Percentiles rank a stretch among this genome's conserved stretches.
These are phyloP conservation scores for Platichthys flesus DNA, from an alignment of 2,113 vertebrate genomes.

Conservation along the genomic window DNA sequence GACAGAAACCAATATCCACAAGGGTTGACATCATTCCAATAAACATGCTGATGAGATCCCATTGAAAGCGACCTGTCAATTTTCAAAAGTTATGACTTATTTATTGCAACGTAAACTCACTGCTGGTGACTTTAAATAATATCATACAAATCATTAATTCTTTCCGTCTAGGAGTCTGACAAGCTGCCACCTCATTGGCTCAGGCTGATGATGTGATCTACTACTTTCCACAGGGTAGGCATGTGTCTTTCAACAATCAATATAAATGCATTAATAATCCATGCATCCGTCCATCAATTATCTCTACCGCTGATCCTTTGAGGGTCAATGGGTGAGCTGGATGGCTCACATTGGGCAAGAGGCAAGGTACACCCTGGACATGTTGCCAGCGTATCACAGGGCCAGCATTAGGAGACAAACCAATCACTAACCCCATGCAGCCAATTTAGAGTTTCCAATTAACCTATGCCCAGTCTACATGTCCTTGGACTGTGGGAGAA, in stretches of 20 bases:
- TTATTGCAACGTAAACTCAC: slow-evolving; percentile 32
- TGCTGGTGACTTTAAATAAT: slow-evolving; percentile 45
- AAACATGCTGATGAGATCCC: slow-evolving; percentile 46
- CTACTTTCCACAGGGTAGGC: slow-evolving; percentile 25
- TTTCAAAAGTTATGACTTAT: slow-evolving; percentile 12
- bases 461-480: too few species aligned
- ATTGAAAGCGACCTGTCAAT: slow-evolving; percentile 19
- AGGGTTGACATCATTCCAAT: slow-evolving; percentile 56
- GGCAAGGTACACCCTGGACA: too few species aligned
- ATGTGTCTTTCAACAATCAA: slow-evolving; percentile 60
- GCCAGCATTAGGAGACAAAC: too few species aligned
- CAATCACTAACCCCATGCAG: too few species aligned
- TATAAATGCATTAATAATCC: background rate
- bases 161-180: slow-evolving; percentile 17
- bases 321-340: too few species aligned
- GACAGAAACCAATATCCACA: slow-evolving; percentile 51
- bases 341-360: too few species aligned
- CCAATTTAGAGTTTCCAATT: too few species aligned
- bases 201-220: background rate
- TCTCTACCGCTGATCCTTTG: too few species aligned
- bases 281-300: too few species aligned
- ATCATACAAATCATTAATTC: slow-evolving; percentile 36
- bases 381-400: too few species aligned
- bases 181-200: slow-evolving; percentile 32
- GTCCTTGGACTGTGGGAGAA: too few species aligned